Conservation (phyloP, 2,888 invertebrate species). For the Perizoma flavofasciatum region DNA sequence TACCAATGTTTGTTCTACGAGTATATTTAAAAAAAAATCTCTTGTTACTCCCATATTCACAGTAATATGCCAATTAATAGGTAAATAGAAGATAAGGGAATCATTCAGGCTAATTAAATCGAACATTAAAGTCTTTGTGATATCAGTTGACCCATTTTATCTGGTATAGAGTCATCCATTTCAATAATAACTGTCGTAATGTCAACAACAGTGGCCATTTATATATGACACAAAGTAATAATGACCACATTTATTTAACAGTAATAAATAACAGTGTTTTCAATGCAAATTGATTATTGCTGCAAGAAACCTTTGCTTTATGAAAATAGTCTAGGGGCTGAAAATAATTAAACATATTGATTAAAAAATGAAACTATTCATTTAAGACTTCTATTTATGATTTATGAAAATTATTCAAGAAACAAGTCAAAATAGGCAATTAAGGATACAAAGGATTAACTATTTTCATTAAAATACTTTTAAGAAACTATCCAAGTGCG, state of each 20-base stretch:
- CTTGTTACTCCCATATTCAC: slow-evolving; percentile 14
- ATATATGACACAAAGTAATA: slow-evolving; percentile 41
- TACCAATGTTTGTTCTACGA: too few species aligned
- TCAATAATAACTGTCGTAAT: slow-evolving; percentile 75
- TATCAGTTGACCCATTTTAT: slow-evolving; percentile 76
- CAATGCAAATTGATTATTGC: too few species aligned
- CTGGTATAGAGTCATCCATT: slow-evolving; percentile 77
- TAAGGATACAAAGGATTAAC: too few species aligned
- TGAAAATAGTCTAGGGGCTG: too few species aligned
- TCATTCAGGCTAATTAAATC: slow-evolving; percentile 79
- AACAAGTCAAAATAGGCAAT: too few species aligned
- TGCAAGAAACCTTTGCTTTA: too few species aligned
- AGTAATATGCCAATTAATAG: slow-evolving; percentile 26
- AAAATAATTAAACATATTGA: too few species aligned
- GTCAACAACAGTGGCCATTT: slow-evolving; percentile 61
- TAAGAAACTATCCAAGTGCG: too few species aligned
- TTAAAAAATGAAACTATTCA: too few species aligned
- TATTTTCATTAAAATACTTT: too few species aligned
- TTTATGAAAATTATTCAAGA: too few species aligned
- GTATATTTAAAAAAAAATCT: slow-evolving; percentile 7
- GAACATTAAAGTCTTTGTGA: slow-evolving; percentile 72
- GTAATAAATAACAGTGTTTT: slow-evolving; percentile 4
- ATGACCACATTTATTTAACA: slow-evolving; percentile 8
- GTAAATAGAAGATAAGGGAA: slow-evolving; percentile 57
- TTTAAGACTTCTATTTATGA: too few species aligned